These are phyloP conservation scores for Ectropis crepuscularia DNA, from an alignment of 2,888 invertebrate species.

Conservation along the genomic window DNA sequence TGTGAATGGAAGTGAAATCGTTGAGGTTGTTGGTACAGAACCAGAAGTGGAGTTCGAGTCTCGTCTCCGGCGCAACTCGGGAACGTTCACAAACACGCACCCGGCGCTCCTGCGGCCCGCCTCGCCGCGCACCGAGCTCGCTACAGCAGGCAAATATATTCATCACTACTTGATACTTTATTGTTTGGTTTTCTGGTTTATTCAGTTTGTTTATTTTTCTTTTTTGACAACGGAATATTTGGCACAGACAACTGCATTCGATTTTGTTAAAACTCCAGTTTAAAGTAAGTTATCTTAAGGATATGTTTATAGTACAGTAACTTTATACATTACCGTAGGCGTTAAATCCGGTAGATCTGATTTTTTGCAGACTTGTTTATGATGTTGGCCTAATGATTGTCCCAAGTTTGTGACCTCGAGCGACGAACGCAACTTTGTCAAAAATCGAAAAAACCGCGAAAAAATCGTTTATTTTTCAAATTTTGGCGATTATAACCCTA, in stretches of 20 bases:
- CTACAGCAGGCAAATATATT: slow-evolving; percentile 67
- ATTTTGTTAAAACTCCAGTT: neutral
- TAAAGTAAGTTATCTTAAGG: slow-evolving; percentile 16
- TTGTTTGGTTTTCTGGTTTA: too few relatives aligned
- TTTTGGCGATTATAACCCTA: too few relatives aligned
- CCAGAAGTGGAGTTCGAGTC: slow-evolving; percentile 65
- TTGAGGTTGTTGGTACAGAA: slow-evolving; percentile 45
- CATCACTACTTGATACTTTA: neutral
- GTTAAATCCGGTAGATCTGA: too few relatives aligned
- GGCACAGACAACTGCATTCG: too few relatives aligned
- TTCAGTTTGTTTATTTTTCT: neutral
- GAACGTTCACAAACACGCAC: slow-evolving; percentile 76
- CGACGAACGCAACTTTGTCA: too few relatives aligned
- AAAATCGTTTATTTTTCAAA: too few relatives aligned
- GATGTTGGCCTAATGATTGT: too few relatives aligned
- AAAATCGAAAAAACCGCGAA: too few relatives aligned
- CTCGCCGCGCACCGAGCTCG: slow-evolving; percentile 77
- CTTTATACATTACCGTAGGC: too few relatives aligned
- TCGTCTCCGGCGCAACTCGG: slow-evolving; percentile 73
- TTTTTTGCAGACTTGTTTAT: too few relatives aligned
- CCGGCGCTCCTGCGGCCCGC: slow-evolving; percentile 72
- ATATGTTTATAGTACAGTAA: too few relatives aligned
- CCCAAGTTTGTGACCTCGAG: too few relatives aligned
- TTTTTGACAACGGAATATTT: neutral
- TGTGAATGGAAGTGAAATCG: neutral